phyloP scores from a whole-genome alignment of 2,797 vertebrate genomes.

The Anisognathus igniventris region DNA sequence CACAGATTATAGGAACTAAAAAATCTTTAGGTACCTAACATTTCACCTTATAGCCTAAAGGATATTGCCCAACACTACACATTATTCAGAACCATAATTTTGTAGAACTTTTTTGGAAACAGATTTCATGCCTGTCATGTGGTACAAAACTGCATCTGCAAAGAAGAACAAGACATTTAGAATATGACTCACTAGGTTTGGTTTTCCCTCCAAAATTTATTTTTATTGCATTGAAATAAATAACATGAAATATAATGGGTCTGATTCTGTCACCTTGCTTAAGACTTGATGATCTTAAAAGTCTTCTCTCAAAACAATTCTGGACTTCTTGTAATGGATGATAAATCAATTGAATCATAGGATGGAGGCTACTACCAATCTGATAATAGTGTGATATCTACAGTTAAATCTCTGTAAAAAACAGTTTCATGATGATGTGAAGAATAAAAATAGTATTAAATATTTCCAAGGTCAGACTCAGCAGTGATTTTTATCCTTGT shows the following conservation, averaged over 20 bases:
- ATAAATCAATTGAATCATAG: not conserved
- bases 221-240: not conserved
- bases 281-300: not conserved
- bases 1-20: not conserved
- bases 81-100: not conserved
- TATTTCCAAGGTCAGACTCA: not conserved
- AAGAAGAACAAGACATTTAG: not conserved
- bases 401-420: not conserved
- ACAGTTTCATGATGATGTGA: not conserved
- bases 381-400: not conserved
- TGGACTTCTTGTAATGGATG: not conserved
- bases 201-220: not conserved
- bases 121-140: not conserved
- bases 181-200: not conserved
- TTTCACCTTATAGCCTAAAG: not conserved
- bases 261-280: not conserved
- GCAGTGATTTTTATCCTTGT: not conserved
- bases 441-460: not conserved
- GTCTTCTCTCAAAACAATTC: not conserved
- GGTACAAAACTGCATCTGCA: not conserved
- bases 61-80: not conserved
- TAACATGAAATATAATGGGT: not conserved
- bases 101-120: not conserved
- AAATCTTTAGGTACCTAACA: not conserved
- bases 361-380: accelerated